Percentiles rank a stretch among this genome's conserved stretches.
Conservation (phyloP, 2,113 vertebrate species). For the Scopus umbretta region DNA sequence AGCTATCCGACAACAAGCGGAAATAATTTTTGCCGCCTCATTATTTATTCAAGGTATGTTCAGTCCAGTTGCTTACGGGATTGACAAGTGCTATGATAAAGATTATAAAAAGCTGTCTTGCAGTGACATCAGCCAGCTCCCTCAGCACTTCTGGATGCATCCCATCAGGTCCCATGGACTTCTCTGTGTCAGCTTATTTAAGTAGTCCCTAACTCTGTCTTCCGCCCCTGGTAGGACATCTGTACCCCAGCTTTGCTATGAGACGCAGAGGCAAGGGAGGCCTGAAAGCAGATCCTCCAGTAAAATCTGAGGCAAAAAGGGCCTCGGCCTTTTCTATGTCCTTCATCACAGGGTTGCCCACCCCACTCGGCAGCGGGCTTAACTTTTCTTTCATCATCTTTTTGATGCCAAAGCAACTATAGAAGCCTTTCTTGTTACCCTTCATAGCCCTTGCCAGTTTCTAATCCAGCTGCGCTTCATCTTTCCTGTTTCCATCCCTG, state of each 20-base stretch:
- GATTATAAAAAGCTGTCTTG: neutral
- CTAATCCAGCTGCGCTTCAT: neutral
- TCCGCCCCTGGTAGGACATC: neutral
- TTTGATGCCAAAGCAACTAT: neutral
- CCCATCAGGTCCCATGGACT: neutral
- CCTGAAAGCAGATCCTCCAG: neutral
- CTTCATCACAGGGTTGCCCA: neutral
- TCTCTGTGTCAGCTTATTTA: neutral
- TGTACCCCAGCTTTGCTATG: neutral
- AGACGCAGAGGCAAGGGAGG: neutral
- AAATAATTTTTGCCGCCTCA: neutral
- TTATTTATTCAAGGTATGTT: neutral
- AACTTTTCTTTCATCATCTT: neutral
- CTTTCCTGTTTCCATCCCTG: neutral
- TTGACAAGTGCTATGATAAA: neutral
- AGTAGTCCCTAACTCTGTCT: neutral
- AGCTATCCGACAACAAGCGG: neutral
- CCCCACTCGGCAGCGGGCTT: neutral
- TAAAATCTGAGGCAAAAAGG: neutral
- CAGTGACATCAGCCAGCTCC: neutral
- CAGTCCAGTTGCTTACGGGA: neutral
- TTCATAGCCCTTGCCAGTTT: neutral
- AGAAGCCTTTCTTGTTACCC: neutral
- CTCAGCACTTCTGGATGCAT: neutral
- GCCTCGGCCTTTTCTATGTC: neutral